phyloP scores from a whole-genome alignment of 92 coral and sea anemone genomes.

The Phymanthus crucifer region DNA sequence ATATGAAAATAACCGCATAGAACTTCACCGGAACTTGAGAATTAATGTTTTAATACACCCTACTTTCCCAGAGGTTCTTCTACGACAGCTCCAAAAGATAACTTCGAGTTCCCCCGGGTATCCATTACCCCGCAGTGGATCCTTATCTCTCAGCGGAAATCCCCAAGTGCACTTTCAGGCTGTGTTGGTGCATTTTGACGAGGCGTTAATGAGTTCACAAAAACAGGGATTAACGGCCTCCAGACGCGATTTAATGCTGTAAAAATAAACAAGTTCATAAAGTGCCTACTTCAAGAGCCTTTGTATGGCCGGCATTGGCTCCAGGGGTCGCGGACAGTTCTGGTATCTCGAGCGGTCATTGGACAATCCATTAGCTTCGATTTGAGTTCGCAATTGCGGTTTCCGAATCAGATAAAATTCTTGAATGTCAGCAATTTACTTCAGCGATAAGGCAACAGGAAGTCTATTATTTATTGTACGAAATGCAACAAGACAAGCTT shows the following conservation, averaged over 20 bases:
- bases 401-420: constrained; percentile 15
- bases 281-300: constrained; percentile 7
- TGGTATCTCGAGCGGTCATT: not conserved
- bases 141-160: not conserved
- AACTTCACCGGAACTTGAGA: not conserved
- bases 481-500: not conserved
- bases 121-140: too few relatives aligned
- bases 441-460: not conserved
- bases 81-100: not conserved
- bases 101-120: not conserved
- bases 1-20: not conserved
- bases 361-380: not conserved
- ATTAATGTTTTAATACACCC: not conserved
- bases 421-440: not conserved
- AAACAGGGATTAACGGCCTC: constrained; percentile 17
- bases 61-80: not conserved
- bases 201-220: constrained; percentile 36
- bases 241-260: constrained; percentile 14
- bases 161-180: not conserved
- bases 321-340: not conserved
- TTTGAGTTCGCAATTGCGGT: constrained; percentile 3
- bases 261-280: not conserved
- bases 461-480: not conserved
- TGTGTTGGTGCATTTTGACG: constrained; percentile 15
- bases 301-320: constrained; percentile 1